Evolutionary conservation across 2,888 invertebrate genomes (phyloP).

Genomic region (Hololepta plana): DNA sequence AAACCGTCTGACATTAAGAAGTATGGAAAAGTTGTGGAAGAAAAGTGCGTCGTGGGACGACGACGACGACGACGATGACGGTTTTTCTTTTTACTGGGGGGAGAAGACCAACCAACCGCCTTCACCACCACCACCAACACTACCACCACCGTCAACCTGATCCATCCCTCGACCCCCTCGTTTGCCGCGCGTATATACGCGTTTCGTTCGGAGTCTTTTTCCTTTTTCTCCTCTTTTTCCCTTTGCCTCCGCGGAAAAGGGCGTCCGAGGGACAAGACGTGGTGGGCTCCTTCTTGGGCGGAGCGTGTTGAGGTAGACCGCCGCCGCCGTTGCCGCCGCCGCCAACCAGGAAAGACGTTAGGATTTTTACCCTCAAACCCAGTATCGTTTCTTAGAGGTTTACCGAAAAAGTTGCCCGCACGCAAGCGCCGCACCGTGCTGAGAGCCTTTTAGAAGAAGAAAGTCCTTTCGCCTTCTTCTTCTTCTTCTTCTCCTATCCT

Average conservation of each 20-base stretch:
- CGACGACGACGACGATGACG: constrained; percentile 7
- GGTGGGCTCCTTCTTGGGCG: constrained; percentile 20
- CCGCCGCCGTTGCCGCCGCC: constrained; percentile 29
- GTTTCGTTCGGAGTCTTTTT: no score
- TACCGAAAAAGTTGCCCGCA: constrained; percentile 20
- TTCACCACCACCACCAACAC: no score
- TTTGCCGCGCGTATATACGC: no score
- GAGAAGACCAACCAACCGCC: constrained; percentile 8
- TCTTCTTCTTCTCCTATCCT: no score
- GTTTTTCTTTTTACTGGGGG: no score
- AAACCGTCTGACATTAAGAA: constrained; percentile 29
- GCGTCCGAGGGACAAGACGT: constrained; percentile 18
- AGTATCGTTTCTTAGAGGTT: constrained; percentile 32
- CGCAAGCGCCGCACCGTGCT: constrained; percentile 10
- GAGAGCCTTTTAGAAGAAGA: no score
- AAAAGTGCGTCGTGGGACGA: constrained; percentile 20
- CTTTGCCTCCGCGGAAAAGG: no score
- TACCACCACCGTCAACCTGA: no score
- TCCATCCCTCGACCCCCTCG: no score
- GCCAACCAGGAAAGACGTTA: constrained; percentile 33
- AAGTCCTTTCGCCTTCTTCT: no score
- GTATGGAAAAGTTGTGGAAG: no score
- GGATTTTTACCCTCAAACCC: constrained; percentile 33
- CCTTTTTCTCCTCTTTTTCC: no score
- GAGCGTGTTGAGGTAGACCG: constrained; percentile 33